These are phyloP conservation scores for Polyommatus iphigenia DNA, from an alignment of 2,888 invertebrate species.

Conservation along the genomic window DNA sequence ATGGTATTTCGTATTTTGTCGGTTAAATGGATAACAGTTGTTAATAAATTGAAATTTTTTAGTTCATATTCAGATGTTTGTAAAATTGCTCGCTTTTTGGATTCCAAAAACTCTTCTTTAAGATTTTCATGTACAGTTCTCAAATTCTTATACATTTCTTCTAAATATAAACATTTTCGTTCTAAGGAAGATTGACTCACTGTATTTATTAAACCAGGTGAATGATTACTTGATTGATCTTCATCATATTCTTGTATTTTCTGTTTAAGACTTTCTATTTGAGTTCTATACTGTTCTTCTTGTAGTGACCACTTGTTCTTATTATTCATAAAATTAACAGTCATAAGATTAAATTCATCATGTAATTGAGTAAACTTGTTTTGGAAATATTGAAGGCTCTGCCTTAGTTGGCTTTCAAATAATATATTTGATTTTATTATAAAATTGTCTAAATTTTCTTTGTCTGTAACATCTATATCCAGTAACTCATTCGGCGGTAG, in stretches of 20 bases:
- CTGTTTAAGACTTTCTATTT: conserved; percentile 66
- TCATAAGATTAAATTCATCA: conserved; percentile 67
- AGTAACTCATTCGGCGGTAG: conserved; percentile 53
- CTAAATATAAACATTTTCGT: conserved; percentile 69
- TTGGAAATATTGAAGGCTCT: conserved; percentile 65
- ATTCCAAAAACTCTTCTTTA: conserved; percentile 72
- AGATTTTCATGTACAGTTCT: conserved; percentile 76
- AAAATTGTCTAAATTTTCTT: conserved; percentile 52
- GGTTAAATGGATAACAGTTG: conserved; percentile 60
- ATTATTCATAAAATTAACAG: conserved; percentile 66
- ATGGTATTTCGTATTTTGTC: conserved; percentile 74
- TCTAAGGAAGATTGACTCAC: conserved; percentile 52
- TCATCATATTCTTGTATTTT: conserved; percentile 56
- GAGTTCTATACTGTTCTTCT: conserved; percentile 69
- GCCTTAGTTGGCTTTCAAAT: conserved; percentile 62
- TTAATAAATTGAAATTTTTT: conserved; percentile 65
- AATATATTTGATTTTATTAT: conserved; percentile 50
- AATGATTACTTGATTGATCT: conserved; percentile 58
- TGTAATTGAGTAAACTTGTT: conserved; percentile 67
- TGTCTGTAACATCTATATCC: conserved; percentile 53
- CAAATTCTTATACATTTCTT: conserved; percentile 66
- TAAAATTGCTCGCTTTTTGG: conserved; percentile 68
- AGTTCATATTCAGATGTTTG: conserved; percentile 64
- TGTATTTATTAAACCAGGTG: conserved; percentile 59
- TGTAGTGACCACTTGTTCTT: conserved; percentile 66